These are phyloP conservation scores for Pelobates cultripes DNA, from an alignment of 2,797 vertebrate species.

Conservation along the genomic window DNA sequence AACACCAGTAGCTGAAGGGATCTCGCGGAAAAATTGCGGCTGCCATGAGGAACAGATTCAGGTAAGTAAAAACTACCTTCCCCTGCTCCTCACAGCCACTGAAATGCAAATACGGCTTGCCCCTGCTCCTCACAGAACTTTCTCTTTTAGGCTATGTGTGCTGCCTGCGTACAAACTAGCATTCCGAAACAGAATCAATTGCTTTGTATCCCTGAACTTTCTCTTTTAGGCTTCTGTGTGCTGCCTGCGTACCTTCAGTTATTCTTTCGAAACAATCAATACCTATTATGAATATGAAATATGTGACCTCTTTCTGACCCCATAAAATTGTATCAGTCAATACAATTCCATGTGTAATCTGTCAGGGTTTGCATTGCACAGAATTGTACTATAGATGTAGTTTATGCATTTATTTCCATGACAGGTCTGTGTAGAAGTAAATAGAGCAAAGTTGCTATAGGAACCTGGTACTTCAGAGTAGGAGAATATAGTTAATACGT, in stretches of 20 bases:
- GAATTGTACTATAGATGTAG: background rate
- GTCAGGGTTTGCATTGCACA: constrained; percentile 1
- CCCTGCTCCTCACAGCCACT: too few relatives aligned
- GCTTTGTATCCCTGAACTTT: too few relatives aligned
- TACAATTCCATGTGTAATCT: background rate
- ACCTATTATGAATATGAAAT: background rate
- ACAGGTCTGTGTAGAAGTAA: constrained; percentile 5
- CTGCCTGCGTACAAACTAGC: too few relatives aligned
- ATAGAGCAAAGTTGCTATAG: constrained; percentile 26
- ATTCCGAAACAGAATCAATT: too few relatives aligned
- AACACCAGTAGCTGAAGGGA: too few relatives aligned
- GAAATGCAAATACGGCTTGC: too few relatives aligned
- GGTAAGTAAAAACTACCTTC: too few relatives aligned
- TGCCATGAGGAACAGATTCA: too few relatives aligned
- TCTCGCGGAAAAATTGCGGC: too few relatives aligned
- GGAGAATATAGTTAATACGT: background rate
- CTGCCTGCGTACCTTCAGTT: background rate
- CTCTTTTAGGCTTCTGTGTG: too few relatives aligned
- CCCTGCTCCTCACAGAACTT: too few relatives aligned
- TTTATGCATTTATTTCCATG: background rate
- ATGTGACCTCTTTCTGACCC: constrained; percentile 17
- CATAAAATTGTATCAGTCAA: background rate
- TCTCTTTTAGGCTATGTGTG: too few relatives aligned
- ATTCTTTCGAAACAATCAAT: background rate
- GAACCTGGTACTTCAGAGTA: background rate